A percentile compares a stretch with the other conserved stretches of the same genome.
Evolutionary conservation across 2,113 vertebrate species (phyloP).

Genomic region (Thinocorus orbignyianus): DNA sequence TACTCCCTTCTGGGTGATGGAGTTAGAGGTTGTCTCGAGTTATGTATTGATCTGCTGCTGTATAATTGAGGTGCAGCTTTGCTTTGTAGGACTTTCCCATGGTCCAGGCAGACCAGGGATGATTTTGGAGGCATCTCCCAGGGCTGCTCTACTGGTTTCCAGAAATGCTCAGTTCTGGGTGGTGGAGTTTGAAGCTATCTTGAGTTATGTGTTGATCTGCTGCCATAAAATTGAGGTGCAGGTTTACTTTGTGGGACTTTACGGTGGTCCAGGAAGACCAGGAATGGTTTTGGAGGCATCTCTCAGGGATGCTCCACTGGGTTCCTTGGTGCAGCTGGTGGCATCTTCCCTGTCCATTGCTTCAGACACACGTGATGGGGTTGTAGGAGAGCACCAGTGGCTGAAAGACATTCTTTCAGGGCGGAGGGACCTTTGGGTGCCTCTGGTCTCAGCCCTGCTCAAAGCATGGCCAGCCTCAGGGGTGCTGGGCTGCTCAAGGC

Average conservation of each 20-base stretch:
- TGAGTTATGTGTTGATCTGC: background rate
- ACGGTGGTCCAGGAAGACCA: background rate
- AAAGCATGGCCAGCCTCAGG: fast-evolving
- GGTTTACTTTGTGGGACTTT: background rate
- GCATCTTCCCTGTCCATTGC: fast-evolving
- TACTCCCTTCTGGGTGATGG: too few relatives aligned
- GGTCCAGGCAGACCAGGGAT: too few relatives aligned
- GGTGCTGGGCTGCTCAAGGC: background rate
- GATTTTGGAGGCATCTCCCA: too few relatives aligned
- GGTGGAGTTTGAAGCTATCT: background rate
- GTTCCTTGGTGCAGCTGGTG: background rate
- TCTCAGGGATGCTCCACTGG: background rate
- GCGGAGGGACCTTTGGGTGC: background rate
- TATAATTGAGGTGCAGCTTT: too few relatives aligned
- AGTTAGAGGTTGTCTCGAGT: too few relatives aligned
- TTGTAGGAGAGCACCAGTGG: background rate
- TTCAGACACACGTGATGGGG: fast-evolving
- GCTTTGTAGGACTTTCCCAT: too few relatives aligned
- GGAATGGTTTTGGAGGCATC: background rate
- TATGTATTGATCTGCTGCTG: too few relatives aligned
- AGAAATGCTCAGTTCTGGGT: fast-evolving
- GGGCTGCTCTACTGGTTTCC: too few relatives aligned
- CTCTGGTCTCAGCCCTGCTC: background rate
- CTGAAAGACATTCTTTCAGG: background rate
- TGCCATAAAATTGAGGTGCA: too few relatives aligned